Evolutionary conservation across 2,888 invertebrate genomes (phyloP), one percentile per base, ranked within the genome.

Genomic region (Epirrhoe alternata): DNA sequence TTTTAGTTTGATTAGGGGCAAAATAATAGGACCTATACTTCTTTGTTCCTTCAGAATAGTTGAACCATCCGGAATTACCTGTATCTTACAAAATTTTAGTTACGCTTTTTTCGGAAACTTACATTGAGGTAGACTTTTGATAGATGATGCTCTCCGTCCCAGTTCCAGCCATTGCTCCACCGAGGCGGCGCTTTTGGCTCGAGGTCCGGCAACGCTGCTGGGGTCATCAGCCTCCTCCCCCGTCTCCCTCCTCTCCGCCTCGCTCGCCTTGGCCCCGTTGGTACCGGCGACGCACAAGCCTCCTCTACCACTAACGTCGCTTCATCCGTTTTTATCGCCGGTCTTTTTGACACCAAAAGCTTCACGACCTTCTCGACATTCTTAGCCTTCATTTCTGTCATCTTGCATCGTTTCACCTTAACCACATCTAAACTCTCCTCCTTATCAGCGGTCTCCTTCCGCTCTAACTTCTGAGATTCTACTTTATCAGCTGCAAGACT

Each of bases 151-250:
- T 97, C 96, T 55, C 98, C 98, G 82, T 97, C 96, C 97, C 98
- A 98, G 71, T 94, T 95, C 98, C 98, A 98, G 33, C 98, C 98
- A 84, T 98, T 98, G 83, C 97, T 97, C 97, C 97, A 98, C 72
- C 91, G 83, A 12, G 92, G 92, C 14, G 86, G 83, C 24, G 84
- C 77, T 42, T 86, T 81, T 10, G 84, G 86, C 56, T 84, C 82
- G 79, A 77, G 8, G 78, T 75, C 8, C 61, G 75, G 59, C 81
- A 80, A 8, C 81, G 72, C 10, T 70, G 80, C 54, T 74, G 76
- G 59, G 68, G 76, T 53, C 50, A 56, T 45, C 31, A 68, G 66
- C 10, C 68, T 64, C 60, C 66, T 58, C n/a, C 73, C 53, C 55
- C 86, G 59, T 74, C 83, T 1, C 79, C 69, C 81, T 35, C 83